Conservation (phyloP, 2,113 vertebrate genomes). For the Regulus satrapa region DNA sequence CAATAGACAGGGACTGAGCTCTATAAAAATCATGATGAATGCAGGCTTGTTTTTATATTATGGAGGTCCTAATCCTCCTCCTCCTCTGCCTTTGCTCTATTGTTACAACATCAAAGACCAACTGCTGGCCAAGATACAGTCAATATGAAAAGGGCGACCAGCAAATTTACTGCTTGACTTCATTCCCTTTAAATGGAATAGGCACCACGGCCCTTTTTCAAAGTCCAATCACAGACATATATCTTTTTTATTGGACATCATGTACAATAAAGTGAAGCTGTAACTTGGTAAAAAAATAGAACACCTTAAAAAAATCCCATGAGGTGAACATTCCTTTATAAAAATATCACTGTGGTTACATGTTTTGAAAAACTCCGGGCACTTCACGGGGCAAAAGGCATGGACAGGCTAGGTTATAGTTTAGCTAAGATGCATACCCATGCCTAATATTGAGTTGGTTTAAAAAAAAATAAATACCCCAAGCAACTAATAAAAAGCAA, state of each 20-base stretch:
- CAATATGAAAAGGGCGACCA: constrained; percentile 79
- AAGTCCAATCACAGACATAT: constrained; percentile 72
- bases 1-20: constrained; percentile 1
- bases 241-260: constrained; percentile 82
- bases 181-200: constrained; percentile 77
- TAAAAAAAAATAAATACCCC: background rate
- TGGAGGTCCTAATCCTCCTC: constrained; percentile 65
- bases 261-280: constrained; percentile 75
- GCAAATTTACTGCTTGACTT: constrained; percentile 83
- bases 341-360: constrained; percentile 79
- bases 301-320: constrained; percentile 69
- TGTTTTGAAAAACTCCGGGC: constrained; percentile 55
- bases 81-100: constrained; percentile 69
- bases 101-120: constrained; percentile 81
- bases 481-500: background rate
- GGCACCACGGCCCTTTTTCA: constrained; percentile 72
- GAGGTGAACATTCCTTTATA: constrained; percentile 72
- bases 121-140: constrained; percentile 77
- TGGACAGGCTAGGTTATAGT: constrained; percentile 39
- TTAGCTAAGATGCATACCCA: constrained; percentile 36
- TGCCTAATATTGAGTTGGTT: background rate
- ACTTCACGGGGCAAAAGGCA: constrained; percentile 67
- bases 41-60: constrained; percentile 54
- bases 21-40: constrained; percentile 63
- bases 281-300: constrained; percentile 67